These are phyloP conservation scores for Scaptomyza hsui DNA, from an alignment of 1,140 invertebrate species.

Conservation along the genomic window DNA sequence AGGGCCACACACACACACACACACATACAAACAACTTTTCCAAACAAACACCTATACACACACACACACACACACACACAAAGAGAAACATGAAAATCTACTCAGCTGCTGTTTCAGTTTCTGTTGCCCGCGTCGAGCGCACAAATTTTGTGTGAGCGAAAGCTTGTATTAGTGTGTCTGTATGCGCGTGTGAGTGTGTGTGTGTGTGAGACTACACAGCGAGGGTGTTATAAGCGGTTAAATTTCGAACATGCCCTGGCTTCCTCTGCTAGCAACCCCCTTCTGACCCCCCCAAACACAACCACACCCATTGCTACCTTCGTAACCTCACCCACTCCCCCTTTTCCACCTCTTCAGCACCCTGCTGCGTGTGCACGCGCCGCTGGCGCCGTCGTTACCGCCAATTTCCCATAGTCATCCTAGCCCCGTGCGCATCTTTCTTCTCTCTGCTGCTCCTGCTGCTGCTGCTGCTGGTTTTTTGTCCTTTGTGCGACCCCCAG, in stretches of 20 bases:
- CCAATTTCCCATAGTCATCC: constrained; percentile 46
- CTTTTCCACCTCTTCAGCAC: background rate
- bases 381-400: constrained; percentile 43
- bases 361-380: constrained; percentile 5
- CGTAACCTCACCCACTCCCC: background rate
- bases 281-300: too few relatives aligned
- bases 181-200: constrained; percentile 11
- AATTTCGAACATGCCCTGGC: constrained; percentile 55
- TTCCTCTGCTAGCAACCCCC: background rate
- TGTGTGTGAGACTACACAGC: constrained; percentile 32
- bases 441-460: background rate
- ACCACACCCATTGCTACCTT: constrained; percentile 18
- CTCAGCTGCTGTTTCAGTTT: constrained; percentile 41
- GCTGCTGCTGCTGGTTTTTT: constrained; percentile 36
- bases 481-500: constrained; percentile 75
- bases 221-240: constrained; percentile 76
- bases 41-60: constrained; percentile 20
- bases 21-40: constrained; percentile 35
- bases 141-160: background rate
- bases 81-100: constrained; percentile 68
- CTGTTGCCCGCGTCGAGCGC: background rate
- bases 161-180: background rate
- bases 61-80: constrained; percentile 24
- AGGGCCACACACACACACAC: constrained; percentile 33
- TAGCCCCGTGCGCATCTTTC: background rate